Evolutionary conservation across 2,888 invertebrate species (phyloP), one percentile per base, ranked within the genome.

Genomic region (Lasioglossum pauxillum): DNA sequence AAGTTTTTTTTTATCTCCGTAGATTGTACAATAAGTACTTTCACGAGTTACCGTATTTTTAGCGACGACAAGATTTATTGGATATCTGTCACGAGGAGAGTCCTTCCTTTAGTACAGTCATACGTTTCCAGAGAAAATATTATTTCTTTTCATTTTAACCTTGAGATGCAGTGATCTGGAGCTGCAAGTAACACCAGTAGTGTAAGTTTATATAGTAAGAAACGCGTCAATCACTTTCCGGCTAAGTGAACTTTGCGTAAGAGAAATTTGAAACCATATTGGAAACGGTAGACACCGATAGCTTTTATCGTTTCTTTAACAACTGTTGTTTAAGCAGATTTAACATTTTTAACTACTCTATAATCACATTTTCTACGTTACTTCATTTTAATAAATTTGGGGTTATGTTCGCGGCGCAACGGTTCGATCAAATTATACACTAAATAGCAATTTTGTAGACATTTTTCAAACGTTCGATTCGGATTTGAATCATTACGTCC

Each of bases 211-310:
- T 67, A 35, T 10, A 35, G 67, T 67, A 67, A 19, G 23, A 35
- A 35, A 67, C 35, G 19, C 67, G 35, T 67, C 67, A 8, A 67
- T 67, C 67, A 67, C 67, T 67, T 67, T 35, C 35, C 35, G 67
- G 35, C 35, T 10, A 67, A 67, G 19, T 67, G 35, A 19, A 23
- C 23, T 67, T 38, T 67, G 67, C 67, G 67, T 67, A 67, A 67
- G 8, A 67, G 67, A 67, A 67, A 67, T 35, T 35, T 67, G 23
- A 67, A 10, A 35, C 67, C 67, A 35, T 10, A 10, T 35, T 35
- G 67, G 67, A 35, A 67, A 67, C 35, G 38, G 31, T 67, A 67
- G 67, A 67, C 35, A 19, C 23, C 35, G 19, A 38, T 38, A 4
- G 31, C 23, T 35, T 35, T 67, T 8, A 23, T 67, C 35, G 35